phyloP scores from a whole-genome alignment of 2,797 vertebrate genomes.

The Crax fasciolata region DNA sequence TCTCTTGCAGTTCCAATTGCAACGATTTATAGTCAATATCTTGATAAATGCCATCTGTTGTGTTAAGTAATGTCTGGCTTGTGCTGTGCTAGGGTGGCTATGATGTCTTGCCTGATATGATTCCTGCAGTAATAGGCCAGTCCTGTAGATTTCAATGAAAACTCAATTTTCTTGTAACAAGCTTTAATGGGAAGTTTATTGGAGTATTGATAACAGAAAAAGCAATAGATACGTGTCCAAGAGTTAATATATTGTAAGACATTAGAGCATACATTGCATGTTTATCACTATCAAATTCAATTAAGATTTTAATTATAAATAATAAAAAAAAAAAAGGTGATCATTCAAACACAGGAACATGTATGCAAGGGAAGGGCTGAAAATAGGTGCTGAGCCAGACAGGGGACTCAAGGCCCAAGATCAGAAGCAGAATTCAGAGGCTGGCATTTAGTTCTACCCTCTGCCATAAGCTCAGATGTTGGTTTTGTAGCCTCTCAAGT shows the following conservation, averaged over 20 bases:
- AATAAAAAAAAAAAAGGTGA: neutral
- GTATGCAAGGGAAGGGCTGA: neutral
- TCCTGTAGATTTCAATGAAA: constrained; percentile 54
- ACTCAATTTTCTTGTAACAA: constrained; percentile 66
- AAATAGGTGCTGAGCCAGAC: neutral
- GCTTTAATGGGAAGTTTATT: constrained; percentile 60
- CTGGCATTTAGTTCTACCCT: neutral
- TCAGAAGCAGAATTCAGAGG: neutral
- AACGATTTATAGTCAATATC: neutral
- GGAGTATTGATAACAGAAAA: constrained; percentile 54
- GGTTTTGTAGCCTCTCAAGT: neutral
- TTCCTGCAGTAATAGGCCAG: neutral
- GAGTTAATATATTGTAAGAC: constrained; percentile 15
- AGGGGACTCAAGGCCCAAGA: neutral
- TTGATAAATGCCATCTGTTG: neutral
- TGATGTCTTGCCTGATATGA: neutral
- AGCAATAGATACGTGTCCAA: neutral
- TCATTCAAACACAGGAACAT: neutral
- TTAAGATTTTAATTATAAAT: constrained; percentile 28
- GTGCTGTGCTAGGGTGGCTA: neutral
- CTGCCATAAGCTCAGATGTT: rapidly evolving
- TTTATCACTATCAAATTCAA: constrained; percentile 16
- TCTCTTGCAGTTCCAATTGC: neutral
- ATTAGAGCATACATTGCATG: neutral
- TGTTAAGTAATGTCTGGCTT: constrained; percentile 4